Base-by-base conservation (phyloP, 2,888 invertebrate species). In the Antheraea assamensis region DNA sequence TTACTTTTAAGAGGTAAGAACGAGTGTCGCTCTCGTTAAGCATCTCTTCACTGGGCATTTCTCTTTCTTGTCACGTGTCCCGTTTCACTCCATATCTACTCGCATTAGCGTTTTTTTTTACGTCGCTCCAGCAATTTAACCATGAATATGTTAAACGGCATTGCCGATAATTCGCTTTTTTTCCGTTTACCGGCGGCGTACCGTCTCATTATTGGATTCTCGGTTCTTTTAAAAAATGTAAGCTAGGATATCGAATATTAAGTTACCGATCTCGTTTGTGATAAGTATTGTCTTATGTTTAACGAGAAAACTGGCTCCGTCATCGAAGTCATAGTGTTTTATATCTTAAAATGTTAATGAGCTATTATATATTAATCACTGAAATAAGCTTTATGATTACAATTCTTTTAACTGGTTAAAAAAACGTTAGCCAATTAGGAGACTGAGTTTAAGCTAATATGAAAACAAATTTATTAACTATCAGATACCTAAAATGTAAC, bases 171-270 rank as follows among this genome's bases (percentile, higher is more conserved):
- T 83, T 83, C 78, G 71, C 47, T 55, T 64, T 61, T 72, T 70
- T 74, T 42, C 27, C 74, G 66, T 71, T 68, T 55, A 66, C 47
- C 71, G 61, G 24, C 24, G 73, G 72, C 72, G 24, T 74, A 70
- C 75, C 79, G 77, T 76, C 75, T 82, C 80, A 81, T 85, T 85
- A 82, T 83, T 83, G 81, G 81, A 82, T 84, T 85, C 81, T 74
- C 78, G 75, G 74, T 76, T 74, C 75, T 81, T 79, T 76, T 74
- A 75, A 77, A 74, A 15, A 42, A 77, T 77, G 73, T 76, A 78
- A 78, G 75, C 75, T 75, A 72, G 76, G 74, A 76, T 81, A 81
- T 81, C 77, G 76, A 74, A 76, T 81, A 81, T 81, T 77, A 78
- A 77, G 79, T 78, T 79, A 74, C 79, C 76, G 76, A 79, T 78